Evolutionary conservation across 2,888 invertebrate genomes (phyloP), one percentile per base, ranked within the genome.

Genomic region (Deladenus siricidicola): DNA sequence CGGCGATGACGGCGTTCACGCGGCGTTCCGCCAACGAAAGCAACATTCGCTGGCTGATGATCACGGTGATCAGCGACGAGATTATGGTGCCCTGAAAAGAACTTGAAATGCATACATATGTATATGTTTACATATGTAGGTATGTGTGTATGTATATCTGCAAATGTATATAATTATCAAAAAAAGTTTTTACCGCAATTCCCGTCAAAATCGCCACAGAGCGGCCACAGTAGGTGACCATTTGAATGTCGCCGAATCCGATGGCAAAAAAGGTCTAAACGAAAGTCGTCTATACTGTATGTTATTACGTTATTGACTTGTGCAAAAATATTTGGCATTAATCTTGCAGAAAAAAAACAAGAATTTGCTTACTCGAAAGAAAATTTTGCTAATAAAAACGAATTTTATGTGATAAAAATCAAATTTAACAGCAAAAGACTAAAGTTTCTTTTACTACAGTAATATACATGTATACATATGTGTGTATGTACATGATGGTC

Each of bases 191-290:
- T 6, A 98, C 98, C 91, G 96, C 96, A 82, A 98, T 92, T 81
- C 98, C 98, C 78, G 94, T 94, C 83, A 89, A 89, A 82, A 98
- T 93, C 80, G 96, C 93, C 81, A 99, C 91, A 81, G 91, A 92
- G 83, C 98, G 86, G 81, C 98, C 98, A 85, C 96, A 98, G 85
- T 94, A 96, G 74, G 98, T 98, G 85, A 96, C 94, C 82, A 96
- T 96, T 83, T 96, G 94, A 82, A 78, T 64, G 85, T 94, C 98
- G 81, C 98, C 98, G 85, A 98, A 99, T 82, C 98, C 98, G 80
- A 99, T 94, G 84, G 96, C 94, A 83, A 96, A 94, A 84, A 98
- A 88, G 91, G 98, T 98, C 74, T 74, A 58, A 14, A 66, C 65
- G 34, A 2, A 56, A n/a, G 1, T 1, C 14, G 21, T n/a, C 6